Conservation (phyloP, 2,888 invertebrate species). For the Tortrix viridana region DNA sequence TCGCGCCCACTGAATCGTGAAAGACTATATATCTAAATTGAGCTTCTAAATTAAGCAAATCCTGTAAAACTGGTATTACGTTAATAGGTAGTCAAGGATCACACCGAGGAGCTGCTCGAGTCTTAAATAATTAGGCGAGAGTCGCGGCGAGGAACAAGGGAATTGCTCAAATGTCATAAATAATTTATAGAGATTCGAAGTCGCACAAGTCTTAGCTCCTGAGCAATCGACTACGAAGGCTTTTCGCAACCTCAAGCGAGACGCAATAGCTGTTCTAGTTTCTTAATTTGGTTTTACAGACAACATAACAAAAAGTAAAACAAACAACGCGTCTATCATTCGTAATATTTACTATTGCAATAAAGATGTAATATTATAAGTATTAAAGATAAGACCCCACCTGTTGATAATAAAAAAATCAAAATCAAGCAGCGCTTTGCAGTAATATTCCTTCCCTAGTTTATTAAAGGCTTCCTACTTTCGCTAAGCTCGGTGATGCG, state of each 20-base stretch:
- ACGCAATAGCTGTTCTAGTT: slow-evolving; percentile 51
- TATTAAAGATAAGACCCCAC: neutral
- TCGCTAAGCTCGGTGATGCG: slow-evolving; percentile 30
- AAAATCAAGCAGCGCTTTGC: neutral
- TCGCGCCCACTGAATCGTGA: slow-evolving; percentile 15
- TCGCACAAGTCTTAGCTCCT: slow-evolving; percentile 71
- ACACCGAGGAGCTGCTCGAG: slow-evolving; percentile 61
- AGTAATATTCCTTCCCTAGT: slow-evolving; percentile 22
- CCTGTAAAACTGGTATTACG: slow-evolving; percentile 44
- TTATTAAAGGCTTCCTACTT: slow-evolving; percentile 28
- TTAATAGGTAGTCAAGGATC: slow-evolving; percentile 65
- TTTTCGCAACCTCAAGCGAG: slow-evolving; percentile 46
- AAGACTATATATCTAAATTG: slow-evolving; percentile 35
- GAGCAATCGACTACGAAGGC: slow-evolving; percentile 51
- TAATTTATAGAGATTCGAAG: slow-evolving; percentile 75
- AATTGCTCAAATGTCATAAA: slow-evolving; percentile 75
- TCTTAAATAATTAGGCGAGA: slow-evolving; percentile 68
- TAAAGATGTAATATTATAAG: neutral
- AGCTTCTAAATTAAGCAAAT: slow-evolving; percentile 56
- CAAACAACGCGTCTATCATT: too few species aligned
- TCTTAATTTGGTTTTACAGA: slow-evolving; percentile 1
- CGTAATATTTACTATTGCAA: too few species aligned
- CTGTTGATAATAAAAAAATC: neutral
- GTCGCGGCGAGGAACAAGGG: slow-evolving; percentile 57
- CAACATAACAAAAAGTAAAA: too few species aligned